A percentile compares a stretch with the other conserved stretches of the same genome.
These are phyloP conservation scores for Alosa sapidissima DNA, from an alignment of 2,797 vertebrate genomes.

Conservation along the genomic window DNA sequence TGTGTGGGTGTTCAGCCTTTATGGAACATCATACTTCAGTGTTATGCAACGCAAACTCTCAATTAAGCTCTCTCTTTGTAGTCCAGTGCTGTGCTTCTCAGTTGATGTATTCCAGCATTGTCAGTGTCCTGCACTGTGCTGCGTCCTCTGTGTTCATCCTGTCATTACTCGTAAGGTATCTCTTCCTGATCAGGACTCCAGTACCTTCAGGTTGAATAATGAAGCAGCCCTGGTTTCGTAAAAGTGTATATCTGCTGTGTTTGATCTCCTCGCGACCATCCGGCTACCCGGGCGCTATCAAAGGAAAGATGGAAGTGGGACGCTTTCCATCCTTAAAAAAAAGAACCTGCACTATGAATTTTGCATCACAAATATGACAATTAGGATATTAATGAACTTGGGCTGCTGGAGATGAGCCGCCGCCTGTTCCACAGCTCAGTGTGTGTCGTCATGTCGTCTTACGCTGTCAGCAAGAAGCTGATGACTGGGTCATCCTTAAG, in stretches of 20 bases:
- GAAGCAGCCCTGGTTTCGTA: neutral
- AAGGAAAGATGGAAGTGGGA: neutral
- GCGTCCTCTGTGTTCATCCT: neutral
- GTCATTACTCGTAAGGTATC: neutral
- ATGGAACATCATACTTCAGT: too few species aligned
- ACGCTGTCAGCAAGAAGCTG: neutral
- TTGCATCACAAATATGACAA: neutral
- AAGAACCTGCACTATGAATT: slow-evolving; percentile 2
- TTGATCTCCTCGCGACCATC: neutral
- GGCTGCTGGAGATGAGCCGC: neutral
- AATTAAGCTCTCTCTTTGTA: neutral
- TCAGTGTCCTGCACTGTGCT: neutral
- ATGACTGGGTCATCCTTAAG: neutral
- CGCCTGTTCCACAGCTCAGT: neutral
- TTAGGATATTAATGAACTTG: neutral
- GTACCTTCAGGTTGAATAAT: neutral
- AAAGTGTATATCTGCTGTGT: neutral
- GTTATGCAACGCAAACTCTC: too few species aligned
- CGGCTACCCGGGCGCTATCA: neutral
- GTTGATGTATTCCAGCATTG: too few species aligned
- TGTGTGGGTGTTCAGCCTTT: too few species aligned
- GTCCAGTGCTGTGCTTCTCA: neutral
- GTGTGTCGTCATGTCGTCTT: neutral
- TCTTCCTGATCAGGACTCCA: neutral
- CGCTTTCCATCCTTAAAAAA: neutral